These are phyloP conservation scores for Leucozona laternaria DNA, from an alignment of 2,888 invertebrate species.

Conservation along the genomic window DNA sequence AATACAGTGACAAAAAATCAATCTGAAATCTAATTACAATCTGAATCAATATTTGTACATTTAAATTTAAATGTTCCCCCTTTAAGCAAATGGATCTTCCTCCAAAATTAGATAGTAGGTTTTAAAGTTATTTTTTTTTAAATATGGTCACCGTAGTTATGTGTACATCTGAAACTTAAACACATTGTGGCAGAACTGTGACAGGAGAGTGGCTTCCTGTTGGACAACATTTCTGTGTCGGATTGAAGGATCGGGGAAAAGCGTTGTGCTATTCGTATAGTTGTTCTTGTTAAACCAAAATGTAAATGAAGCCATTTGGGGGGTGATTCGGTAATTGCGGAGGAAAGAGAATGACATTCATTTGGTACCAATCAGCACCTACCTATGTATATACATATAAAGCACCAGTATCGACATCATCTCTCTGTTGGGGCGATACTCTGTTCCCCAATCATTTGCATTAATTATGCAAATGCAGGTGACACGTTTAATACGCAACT, in stretches of 20 bases:
- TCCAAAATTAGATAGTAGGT: background rate
- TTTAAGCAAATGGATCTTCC: too few relatives aligned
- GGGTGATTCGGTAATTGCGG: conserved; percentile 13
- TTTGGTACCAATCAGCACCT: conserved; percentile 58
- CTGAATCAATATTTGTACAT: too few relatives aligned
- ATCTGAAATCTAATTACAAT: too few relatives aligned
- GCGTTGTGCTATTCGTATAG: conserved; percentile 1
- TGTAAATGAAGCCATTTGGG: conserved; percentile 58
- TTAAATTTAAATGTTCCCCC: too few relatives aligned
- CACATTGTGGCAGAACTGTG: conserved; percentile 27
- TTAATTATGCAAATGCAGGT: conserved; percentile 72
- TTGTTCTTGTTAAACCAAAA: conserved; percentile 45
- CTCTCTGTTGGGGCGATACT: conserved; percentile 17
- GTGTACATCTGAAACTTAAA: background rate
- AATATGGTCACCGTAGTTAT: conserved; percentile 8
- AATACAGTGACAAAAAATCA: too few relatives aligned
- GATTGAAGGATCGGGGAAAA: conserved; percentile 3
- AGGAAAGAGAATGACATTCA: conserved; percentile 27
- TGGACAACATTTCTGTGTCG: conserved; percentile 50
- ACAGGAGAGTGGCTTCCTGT: conserved; percentile 52
- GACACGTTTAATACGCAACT: conserved; percentile 58
- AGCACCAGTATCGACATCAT: conserved; percentile 8
- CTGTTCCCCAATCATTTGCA: conserved; percentile 53
- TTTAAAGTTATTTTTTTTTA: background rate
- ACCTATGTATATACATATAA: background rate